A percentile compares a stretch with the other conserved stretches of the same genome.
phyloP scores from a whole-genome alignment of 1,140 invertebrate species.

The Drosophila pectinifera region DNA sequence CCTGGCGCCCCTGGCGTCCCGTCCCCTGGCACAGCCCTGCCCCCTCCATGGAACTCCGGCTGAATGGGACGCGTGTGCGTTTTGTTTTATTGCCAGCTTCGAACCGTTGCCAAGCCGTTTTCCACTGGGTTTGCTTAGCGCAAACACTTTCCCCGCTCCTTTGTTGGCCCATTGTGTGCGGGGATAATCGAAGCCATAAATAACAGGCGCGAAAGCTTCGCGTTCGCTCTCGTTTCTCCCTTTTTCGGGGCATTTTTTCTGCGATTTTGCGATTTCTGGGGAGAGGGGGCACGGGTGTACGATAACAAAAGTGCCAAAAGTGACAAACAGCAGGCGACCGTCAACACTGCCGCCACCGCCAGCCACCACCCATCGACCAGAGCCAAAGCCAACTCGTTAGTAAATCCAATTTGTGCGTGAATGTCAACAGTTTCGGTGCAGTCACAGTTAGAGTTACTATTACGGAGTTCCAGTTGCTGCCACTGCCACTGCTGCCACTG shows the following conservation, averaged over 20 bases:
- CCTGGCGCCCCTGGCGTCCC: neutral
- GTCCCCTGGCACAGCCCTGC: neutral
- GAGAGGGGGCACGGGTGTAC: slow-evolving; percentile 13
- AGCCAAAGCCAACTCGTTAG: slow-evolving; percentile 69
- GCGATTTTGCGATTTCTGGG: slow-evolving; percentile 10
- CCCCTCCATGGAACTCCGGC: slow-evolving; percentile 6
- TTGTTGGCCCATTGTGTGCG: slow-evolving; percentile 70
- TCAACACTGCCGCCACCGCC: slow-evolving; percentile 32
- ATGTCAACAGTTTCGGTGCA: slow-evolving; percentile 77
- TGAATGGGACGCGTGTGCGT: slow-evolving; percentile 63
- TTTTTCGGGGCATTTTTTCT: slow-evolving; percentile 25
- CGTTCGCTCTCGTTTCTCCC: slow-evolving; percentile 25
- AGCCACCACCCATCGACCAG: slow-evolving; percentile 1
- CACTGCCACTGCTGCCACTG: slow-evolving; percentile 33
- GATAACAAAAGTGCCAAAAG: slow-evolving; percentile 82
- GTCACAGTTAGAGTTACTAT: slow-evolving; percentile 49
- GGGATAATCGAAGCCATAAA: slow-evolving; percentile 83
- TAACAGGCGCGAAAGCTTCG: slow-evolving; percentile 76
- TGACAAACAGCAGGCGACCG: slow-evolving; percentile 80
- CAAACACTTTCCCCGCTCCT: slow-evolving; percentile 71
- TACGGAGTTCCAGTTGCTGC: slow-evolving; percentile 18
- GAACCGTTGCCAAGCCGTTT: slow-evolving; percentile 64
- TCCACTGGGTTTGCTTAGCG: slow-evolving; percentile 59
- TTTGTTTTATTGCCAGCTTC: slow-evolving; percentile 77
- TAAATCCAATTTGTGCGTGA: slow-evolving; percentile 82